Evolutionary conservation across 1,140 invertebrate species (phyloP).

Genomic region (Oppia nitens): DNA sequence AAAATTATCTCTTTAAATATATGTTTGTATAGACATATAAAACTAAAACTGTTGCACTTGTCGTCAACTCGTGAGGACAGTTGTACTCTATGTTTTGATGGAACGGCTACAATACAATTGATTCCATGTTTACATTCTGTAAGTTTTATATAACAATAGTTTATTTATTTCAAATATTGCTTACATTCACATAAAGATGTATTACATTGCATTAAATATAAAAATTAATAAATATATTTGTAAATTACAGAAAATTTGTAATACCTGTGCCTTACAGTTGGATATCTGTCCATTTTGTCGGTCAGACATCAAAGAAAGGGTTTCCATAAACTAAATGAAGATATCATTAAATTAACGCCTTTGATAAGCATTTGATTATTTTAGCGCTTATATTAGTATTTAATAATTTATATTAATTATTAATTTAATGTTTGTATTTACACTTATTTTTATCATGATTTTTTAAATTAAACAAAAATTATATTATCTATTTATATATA

Average conservation of each 20-base stretch:
- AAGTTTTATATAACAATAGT: slow-evolving; percentile 22
- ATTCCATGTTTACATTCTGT: slow-evolving; percentile 63
- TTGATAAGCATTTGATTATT: no score
- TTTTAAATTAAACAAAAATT: no score
- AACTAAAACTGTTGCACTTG: slow-evolving; percentile 49
- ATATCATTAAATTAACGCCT: background rate
- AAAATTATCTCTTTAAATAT: slow-evolving; percentile 7
- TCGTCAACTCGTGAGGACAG: slow-evolving; percentile 62
- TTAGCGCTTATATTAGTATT: no score
- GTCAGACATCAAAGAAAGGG: slow-evolving; percentile 36
- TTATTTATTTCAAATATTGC: slow-evolving; percentile 3
- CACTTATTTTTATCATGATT: no score
- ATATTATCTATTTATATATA: no score
- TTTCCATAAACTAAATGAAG: background rate
- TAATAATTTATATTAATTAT: no score
- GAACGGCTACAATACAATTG: slow-evolving; percentile 50
- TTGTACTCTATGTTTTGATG: slow-evolving; percentile 73
- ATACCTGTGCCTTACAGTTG: slow-evolving; percentile 53
- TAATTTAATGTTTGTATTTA: no score
- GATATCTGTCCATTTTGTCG: slow-evolving; percentile 76
- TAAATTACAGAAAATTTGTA: slow-evolving; percentile 61
- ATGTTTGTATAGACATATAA: slow-evolving; percentile 43
- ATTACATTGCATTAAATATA: slow-evolving; percentile 8
- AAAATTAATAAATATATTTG: slow-evolving; percentile 17
- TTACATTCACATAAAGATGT: slow-evolving; percentile 1